Evolutionary conservation across 2,888 invertebrate genomes (phyloP).

Genomic region (Brachyptera risi): DNA sequence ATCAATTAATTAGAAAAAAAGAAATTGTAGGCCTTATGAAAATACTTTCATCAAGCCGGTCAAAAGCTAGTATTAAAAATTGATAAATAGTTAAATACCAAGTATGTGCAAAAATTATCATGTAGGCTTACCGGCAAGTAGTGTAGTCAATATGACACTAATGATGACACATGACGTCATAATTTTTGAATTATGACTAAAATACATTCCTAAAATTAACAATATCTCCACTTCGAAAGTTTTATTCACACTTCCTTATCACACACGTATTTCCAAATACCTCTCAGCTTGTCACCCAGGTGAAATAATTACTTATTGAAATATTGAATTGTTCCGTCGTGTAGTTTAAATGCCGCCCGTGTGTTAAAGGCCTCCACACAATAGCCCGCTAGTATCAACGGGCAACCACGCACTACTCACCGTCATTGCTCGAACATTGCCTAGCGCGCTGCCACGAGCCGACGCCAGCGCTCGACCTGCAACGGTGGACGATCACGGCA

Average conservation of each 20-base stretch:
- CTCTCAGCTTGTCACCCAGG: no score
- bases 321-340: no score
- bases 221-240: background rate
- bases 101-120: background rate
- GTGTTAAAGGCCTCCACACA: background rate
- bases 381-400: background rate
- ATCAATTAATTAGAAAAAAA: no score
- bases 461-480: background rate
- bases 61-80: no score
- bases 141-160: background rate
- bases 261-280: background rate
- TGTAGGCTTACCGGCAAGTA: background rate
- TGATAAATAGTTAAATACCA: no score
- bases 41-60: no score
- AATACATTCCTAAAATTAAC: background rate
- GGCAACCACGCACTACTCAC: background rate
- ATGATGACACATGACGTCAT: constrained; percentile 3
- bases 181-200: background rate
- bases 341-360: background rate
- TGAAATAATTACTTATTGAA: no score
- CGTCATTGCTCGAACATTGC: background rate
- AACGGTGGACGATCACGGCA: no score
- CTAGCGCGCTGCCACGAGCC: background rate
- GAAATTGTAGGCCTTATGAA: no score
- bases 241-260: background rate